Base-by-base conservation (phyloP, 2,797 vertebrate genomes). In the Bradypodion pumilum region DNA sequence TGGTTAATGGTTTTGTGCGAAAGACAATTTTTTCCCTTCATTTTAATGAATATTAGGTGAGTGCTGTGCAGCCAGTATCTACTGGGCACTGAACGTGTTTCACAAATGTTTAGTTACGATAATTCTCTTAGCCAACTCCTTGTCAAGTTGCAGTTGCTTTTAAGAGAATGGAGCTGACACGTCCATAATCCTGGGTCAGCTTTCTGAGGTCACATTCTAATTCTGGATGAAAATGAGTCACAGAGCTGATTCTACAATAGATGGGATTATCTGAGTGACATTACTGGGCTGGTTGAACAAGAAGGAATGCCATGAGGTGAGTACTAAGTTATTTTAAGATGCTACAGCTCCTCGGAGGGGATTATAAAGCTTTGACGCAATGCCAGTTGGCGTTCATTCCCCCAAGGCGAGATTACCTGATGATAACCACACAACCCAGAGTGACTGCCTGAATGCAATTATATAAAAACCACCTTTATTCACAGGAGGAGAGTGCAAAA, bases 271-370 rank as follows among this genome's bases (percentile, higher is more conserved):
- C 0, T 88, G 85, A 86, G 82, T 91, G 92, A 92, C 91, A 81
- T 65, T 88, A 88, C 46, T 46, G 59, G 82, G 81, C 79, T 91
- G 85, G 90, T 94, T 94, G 89, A 93, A 91, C 91, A 91, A 62
- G 65, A 72, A 87, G 84, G 87, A 77, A 90, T 37, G 91, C 60
- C 9, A 82, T 0, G 68, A 92, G 92, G 89, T 72, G 82, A 90
- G 92, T 80, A 42, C 92, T 62, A 46, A 85, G 84, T 91, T 93
- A 88, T 94, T 92, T 91, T 91, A 93, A 91, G 92, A 80, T 92
- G 91, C 74, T 76, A 68, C 66, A 82, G 70, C 85, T 72, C 85
- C 86, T 92, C 93, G 85, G 70, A 81, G 73, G 85, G 84, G 60
- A 74, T 86, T 86, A 86, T 83, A 80, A 89, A 86, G 76, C 83